Conservation (phyloP, 2,113 vertebrate genomes). For the Takifugu flavidus region DNA sequence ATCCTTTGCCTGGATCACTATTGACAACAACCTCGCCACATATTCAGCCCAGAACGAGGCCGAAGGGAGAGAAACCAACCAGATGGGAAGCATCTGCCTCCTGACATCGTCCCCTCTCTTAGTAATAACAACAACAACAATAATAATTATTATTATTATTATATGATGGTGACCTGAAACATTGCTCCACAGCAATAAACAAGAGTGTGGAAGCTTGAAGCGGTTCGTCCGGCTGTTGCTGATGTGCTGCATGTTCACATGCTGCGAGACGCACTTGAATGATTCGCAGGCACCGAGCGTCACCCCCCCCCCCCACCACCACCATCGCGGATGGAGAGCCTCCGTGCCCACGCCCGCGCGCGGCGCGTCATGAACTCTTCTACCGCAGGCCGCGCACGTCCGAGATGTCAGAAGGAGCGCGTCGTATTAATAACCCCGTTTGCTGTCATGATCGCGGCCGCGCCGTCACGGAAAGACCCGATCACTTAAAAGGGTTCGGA, state of each 20-base stretch:
- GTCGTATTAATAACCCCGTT: slow-evolving; percentile 15
- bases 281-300: slow-evolving; percentile 31
- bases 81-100: background rate
- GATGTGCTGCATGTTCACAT: slow-evolving; percentile 39
- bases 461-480: no score
- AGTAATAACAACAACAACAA: no score
- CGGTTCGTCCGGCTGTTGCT: slow-evolving; percentile 3
- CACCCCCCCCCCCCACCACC: background rate
- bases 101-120: no score
- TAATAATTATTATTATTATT: no score
- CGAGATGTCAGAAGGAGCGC: slow-evolving; percentile 43
- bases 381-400: slow-evolving; percentile 18
- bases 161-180: no score
- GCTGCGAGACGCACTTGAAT: slow-evolving; percentile 36
- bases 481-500: slow-evolving; percentile 12
- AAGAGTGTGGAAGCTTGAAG: background rate
- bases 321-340: background rate
- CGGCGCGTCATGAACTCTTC: slow-evolving; percentile 22
- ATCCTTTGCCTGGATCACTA: slow-evolving; percentile 45
- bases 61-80: background rate
- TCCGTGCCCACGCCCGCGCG: slow-evolving; percentile 2
- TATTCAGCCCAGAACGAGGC: background rate
- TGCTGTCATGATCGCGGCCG: slow-evolving; percentile 24
- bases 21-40: slow-evolving; percentile 2
- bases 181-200: no score